Conservation (phyloP, 2,888 invertebrate genomes). For the Amblyjoppa proteus region DNA sequence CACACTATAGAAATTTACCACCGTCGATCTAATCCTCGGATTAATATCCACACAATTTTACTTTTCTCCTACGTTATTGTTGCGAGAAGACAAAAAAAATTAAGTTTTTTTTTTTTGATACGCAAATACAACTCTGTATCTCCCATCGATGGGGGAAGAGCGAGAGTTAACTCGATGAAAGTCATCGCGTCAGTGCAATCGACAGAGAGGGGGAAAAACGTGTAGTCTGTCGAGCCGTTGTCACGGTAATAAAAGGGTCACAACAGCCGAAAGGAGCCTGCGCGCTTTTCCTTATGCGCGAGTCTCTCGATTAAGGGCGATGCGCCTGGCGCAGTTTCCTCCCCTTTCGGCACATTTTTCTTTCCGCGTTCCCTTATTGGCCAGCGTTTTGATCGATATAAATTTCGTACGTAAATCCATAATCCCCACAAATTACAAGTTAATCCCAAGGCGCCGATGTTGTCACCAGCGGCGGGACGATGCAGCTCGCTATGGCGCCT, state of each 20-base stretch:
- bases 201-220: conserved; percentile 2
- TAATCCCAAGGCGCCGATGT: not conserved
- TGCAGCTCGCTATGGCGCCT: not conserved
- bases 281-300: conserved; percentile 25
- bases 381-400: not conserved
- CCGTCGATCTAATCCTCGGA: not conserved
- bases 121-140: not conserved
- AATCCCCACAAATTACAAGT: not conserved
- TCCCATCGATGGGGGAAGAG: not conserved
- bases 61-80: not conserved
- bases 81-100: too few relatives aligned
- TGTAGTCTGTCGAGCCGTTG: conserved; percentile 1
- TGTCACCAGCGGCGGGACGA: not conserved
- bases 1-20: not conserved
- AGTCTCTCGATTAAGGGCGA: conserved; percentile 1
- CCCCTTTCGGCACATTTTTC: conserved; percentile 15
- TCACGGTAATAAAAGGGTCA: conserved; percentile 37
- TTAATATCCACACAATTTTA: not conserved
- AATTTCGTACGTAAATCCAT: not conserved
- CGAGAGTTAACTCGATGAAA: not conserved
- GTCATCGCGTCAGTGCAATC: conserved; percentile 31
- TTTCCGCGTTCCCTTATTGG: not conserved
- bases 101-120: too few relatives aligned
- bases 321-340: not conserved
- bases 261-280: conserved; percentile 29